Evolutionary conservation across 2,113 vertebrate genomes (phyloP).

Genomic region (Sturnira hondurensis): DNA sequence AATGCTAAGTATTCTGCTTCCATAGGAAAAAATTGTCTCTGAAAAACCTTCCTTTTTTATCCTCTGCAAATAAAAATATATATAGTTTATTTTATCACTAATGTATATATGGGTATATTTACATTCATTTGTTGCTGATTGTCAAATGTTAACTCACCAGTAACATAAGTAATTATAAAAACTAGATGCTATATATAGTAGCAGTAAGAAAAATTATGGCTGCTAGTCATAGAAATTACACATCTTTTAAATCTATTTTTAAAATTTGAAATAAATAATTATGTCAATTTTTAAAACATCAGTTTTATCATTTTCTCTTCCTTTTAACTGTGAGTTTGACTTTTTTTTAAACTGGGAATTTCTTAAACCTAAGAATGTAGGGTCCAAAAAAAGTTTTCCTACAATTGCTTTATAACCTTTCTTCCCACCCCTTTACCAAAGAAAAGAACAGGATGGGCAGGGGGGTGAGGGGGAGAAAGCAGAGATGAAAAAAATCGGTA

Average conservation of each 20-base stretch:
- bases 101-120: neutral
- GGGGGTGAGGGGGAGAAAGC: neutral
- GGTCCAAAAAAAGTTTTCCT: slow-evolving; percentile 63
- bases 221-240: slow-evolving; percentile 31
- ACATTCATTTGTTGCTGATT: slow-evolving; percentile 46
- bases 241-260: slow-evolving; percentile 35
- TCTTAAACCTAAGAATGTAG: slow-evolving; percentile 63
- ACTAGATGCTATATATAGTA: neutral
- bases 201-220: slow-evolving; percentile 22
- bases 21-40: slow-evolving; percentile 41
- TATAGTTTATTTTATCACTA: slow-evolving; percentile 36
- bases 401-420: slow-evolving; percentile 51
- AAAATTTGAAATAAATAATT: slow-evolving; percentile 63
- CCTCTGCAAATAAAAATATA: neutral
- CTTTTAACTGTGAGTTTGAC: slow-evolving; percentile 68
- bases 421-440: slow-evolving; percentile 30
- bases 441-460: neutral
- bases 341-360: slow-evolving; percentile 69
- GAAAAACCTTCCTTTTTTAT: slow-evolving; percentile 33
- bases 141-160: slow-evolving; percentile 28
- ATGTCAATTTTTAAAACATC: slow-evolving; percentile 52
- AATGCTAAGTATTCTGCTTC: slow-evolving; percentile 35
- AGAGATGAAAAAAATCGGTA: slow-evolving; percentile 74
- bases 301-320: slow-evolving; percentile 66
- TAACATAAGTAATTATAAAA: slow-evolving; percentile 9